Evolutionary conservation across 2,888 invertebrate genomes (phyloP).

Genomic region (Therioaphis trifolii): DNA sequence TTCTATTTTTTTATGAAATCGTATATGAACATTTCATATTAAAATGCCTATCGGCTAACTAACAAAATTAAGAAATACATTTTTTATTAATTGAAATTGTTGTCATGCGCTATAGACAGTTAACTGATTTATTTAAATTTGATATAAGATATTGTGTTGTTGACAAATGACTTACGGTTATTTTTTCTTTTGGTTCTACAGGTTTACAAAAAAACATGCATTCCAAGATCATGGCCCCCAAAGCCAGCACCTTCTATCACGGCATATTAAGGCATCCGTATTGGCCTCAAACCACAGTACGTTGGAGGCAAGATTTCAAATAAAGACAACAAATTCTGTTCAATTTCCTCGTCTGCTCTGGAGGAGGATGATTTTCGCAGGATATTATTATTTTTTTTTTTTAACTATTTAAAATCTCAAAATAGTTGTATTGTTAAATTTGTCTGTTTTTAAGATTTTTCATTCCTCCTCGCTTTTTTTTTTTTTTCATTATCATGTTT

Average conservation of each 20-base stretch:
- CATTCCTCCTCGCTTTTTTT: conserved; percentile 46
- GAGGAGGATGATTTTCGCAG: conserved; percentile 2
- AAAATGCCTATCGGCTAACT: no score
- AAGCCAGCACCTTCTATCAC: conserved; percentile 36
- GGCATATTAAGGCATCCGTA: conserved; percentile 54
- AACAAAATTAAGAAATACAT: not conserved
- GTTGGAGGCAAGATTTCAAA: conserved; percentile 38
- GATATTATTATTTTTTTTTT: conserved; percentile 47
- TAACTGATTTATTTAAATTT: no score
- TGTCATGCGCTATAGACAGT: not conserved
- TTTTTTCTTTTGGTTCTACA: conserved; percentile 19
- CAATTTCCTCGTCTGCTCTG: conserved; percentile 21
- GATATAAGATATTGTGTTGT: not conserved
- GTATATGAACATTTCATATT: no score
- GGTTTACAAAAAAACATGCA: conserved; percentile 48
- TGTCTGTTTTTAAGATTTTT: conserved; percentile 55
- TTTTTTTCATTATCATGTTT: conserved; percentile 31
- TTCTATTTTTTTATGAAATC: not conserved
- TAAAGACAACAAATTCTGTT: conserved; percentile 31
- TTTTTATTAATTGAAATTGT: not conserved
- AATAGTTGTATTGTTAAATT: conserved; percentile 60
- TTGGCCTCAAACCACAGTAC: conserved; percentile 60
- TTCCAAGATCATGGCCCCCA: conserved; percentile 1
- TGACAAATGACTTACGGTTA: not conserved
- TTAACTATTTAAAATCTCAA: conserved; percentile 53